Conservation (phyloP, 1,140 invertebrate genomes). For the Drosophila lacertosa region DNA sequence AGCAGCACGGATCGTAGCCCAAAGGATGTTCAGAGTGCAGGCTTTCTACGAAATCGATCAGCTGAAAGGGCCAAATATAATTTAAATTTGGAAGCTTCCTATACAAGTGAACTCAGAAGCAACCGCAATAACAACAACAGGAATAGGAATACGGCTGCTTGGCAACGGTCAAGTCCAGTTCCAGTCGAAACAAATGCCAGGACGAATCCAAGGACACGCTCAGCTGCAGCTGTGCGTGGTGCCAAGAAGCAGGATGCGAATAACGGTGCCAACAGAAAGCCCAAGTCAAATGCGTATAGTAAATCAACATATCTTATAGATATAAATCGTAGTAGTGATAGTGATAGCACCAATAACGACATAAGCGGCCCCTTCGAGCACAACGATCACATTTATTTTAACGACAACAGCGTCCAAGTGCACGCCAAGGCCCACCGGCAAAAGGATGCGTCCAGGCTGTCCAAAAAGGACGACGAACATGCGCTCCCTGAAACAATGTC, state of each 20-base stretch:
- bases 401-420: conserved; percentile 45
- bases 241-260: conserved; percentile 3
- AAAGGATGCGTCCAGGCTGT: background rate
- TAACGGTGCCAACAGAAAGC: conserved; percentile 31
- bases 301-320: conserved; percentile 81
- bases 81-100: conserved; percentile 4
- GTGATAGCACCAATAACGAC: conserved; percentile 46
- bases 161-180: background rate
- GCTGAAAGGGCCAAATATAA: background rate
- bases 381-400: conserved; percentile 65
- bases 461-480: conserved; percentile 10
- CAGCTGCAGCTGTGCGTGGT: background rate
- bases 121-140: too few species aligned
- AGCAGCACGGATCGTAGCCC: conserved; percentile 17
- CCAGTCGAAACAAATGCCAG: background rate
- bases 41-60: conserved; percentile 17
- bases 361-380: conserved; percentile 31
- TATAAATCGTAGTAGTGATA: conserved; percentile 74
- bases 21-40: background rate
- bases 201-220: background rate
- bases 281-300: conserved; percentile 53
- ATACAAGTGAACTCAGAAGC: background rate
- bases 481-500: conserved; percentile 6
- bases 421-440: conserved; percentile 22
- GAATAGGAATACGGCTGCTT: background rate